These are phyloP conservation scores for Cantharis flavilabris DNA, from an alignment of 2,888 invertebrate species.

Conservation along the genomic window DNA sequence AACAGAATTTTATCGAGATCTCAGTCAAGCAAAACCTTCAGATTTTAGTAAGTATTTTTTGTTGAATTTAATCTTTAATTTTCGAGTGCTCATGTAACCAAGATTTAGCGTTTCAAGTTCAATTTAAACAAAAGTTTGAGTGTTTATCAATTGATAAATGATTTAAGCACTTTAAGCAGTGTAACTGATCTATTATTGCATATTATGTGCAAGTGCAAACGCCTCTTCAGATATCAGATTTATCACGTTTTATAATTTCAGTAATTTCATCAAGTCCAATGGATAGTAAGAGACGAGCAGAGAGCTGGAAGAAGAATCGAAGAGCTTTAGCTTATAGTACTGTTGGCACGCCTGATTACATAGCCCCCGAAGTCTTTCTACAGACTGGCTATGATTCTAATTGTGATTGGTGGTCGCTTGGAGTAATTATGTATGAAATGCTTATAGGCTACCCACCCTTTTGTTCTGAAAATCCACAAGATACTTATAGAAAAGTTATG, in stretches of 20 bases:
- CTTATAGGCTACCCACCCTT: slow-evolving; percentile 99
- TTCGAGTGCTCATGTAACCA: background rate
- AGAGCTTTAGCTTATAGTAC: slow-evolving; percentile 93
- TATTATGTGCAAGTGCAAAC: background rate
- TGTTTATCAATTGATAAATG: background rate
- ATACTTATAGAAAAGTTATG: slow-evolving; percentile 97
- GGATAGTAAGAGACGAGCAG: slow-evolving; percentile 97
- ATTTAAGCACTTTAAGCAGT: background rate
- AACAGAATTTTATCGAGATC: slow-evolving; percentile 98
- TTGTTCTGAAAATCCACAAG: slow-evolving; percentile 98
- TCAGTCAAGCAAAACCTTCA: slow-evolving; percentile 94
- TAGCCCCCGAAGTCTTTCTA: slow-evolving; percentile 98
- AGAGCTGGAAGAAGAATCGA: slow-evolving; percentile 98
- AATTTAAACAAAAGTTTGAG: background rate
- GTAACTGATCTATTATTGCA: background rate
- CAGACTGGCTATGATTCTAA: slow-evolving; percentile 98
- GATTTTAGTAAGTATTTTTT: slow-evolving; percentile 80
- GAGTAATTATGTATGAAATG: slow-evolving; percentile 99
- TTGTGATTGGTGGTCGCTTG: slow-evolving; percentile 99
- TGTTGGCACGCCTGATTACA: slow-evolving; percentile 98
- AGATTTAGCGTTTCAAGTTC: background rate
- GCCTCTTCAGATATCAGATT: background rate
- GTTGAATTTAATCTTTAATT: background rate
- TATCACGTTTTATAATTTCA: slow-evolving; percentile 15
- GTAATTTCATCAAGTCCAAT: slow-evolving; percentile 73